These are phyloP conservation scores for Euglossa dilemma DNA, from an alignment of 1,140 invertebrate species.

Conservation along the genomic window DNA sequence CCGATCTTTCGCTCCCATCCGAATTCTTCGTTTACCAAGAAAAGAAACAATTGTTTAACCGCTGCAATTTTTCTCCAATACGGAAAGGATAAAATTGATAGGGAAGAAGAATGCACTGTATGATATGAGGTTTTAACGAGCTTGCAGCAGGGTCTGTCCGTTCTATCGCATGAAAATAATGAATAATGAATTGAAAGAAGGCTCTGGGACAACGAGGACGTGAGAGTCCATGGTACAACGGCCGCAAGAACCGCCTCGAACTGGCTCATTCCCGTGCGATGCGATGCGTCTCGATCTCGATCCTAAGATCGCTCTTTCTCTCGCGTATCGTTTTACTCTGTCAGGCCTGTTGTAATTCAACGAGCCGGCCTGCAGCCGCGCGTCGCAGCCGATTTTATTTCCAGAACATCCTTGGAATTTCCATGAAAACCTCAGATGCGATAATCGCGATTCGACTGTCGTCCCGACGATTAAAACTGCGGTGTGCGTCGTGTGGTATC, in stretches of 20 bases:
- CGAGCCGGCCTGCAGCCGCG: background rate
- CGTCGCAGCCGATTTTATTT: background rate
- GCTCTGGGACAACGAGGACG: background rate
- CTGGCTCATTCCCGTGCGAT: constrained; percentile 26
- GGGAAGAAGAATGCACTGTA: background rate
- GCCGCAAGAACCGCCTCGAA: constrained; percentile 29
- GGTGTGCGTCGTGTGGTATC: no score
- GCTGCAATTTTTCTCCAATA: no score
- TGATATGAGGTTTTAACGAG: background rate
- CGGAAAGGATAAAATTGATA: no score
- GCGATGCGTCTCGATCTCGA: constrained; percentile 4
- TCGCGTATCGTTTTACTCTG: constrained; percentile 21
- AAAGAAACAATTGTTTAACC: no score
- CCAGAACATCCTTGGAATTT: constrained; percentile 20
- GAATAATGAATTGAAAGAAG: constrained; percentile 32
- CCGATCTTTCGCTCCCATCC: no score
- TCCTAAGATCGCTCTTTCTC: constrained; percentile 11
- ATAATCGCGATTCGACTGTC: background rate
- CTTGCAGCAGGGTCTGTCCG: background rate
- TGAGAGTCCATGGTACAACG: constrained; percentile 23
- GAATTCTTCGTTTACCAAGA: no score
- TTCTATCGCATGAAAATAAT: background rate
- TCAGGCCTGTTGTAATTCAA: constrained; percentile 6
- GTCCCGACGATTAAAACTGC: background rate
- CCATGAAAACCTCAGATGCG: background rate